These are phyloP conservation scores for Melinaea menophilus DNA, from an alignment of 2,888 invertebrate species.

Conservation along the genomic window DNA sequence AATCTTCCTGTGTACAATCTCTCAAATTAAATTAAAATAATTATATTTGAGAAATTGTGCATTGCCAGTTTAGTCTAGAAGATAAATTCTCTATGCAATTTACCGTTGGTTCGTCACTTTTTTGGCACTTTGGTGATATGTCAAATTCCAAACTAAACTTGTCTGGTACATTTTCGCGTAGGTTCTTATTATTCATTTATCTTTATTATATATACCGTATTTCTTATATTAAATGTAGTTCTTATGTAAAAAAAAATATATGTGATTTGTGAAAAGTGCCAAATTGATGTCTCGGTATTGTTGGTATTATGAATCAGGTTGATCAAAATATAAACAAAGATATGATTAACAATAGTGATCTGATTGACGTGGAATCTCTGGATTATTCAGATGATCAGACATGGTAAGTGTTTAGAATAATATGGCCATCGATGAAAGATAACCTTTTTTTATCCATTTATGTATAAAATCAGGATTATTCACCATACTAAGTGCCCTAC, in stretches of 20 bases:
- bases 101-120: slow-evolving; percentile 59
- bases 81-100: slow-evolving; percentile 46
- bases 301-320: slow-evolving; percentile 69
- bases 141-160: slow-evolving; percentile 74
- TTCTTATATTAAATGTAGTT: slow-evolving; percentile 62
- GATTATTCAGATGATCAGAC: slow-evolving; percentile 78
- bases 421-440: neutral
- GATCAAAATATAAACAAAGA: slow-evolving; percentile 78
- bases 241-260: slow-evolving; percentile 57
- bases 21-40: neutral
- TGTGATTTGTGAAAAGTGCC: slow-evolving; percentile 69
- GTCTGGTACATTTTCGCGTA: slow-evolving; percentile 64
- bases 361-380: slow-evolving; percentile 77
- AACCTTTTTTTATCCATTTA: neutral
- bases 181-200: slow-evolving; percentile 57
- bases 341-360: slow-evolving; percentile 70
- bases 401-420: slow-evolving; percentile 65
- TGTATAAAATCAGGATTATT: neutral
- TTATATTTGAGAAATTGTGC: neutral
- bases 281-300: slow-evolving; percentile 69
- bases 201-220: slow-evolving; percentile 61
- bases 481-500: no score
- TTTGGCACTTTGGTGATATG: slow-evolving; percentile 61
- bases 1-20: neutral
- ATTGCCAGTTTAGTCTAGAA: slow-evolving; percentile 10